These are phyloP conservation scores for Micoletzkya japonica DNA, from an alignment of 2,888 invertebrate genomes.

Conservation along the genomic window DNA sequence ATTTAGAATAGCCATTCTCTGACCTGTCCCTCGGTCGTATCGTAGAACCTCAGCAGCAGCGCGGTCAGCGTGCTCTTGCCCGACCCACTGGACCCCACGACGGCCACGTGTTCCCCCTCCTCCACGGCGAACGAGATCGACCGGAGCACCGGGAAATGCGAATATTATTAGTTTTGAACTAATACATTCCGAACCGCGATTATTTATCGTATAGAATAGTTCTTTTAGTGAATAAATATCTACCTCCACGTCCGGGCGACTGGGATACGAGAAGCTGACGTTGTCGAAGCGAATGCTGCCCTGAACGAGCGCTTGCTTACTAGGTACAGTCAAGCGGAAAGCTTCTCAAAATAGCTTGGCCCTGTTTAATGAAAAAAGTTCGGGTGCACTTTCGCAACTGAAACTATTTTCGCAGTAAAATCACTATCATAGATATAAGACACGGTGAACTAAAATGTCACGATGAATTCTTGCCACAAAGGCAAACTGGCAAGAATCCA, in stretches of 20 bases:
- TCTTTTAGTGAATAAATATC: not conserved
- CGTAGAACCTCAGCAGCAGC: slow-evolving; percentile 57
- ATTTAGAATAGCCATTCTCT: slow-evolving; percentile 7
- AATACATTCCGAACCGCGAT: not conserved
- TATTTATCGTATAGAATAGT: not conserved
- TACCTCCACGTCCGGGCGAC: slow-evolving; percentile 71
- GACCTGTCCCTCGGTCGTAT: slow-evolving; percentile 52
- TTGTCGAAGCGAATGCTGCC: slow-evolving; percentile 72
- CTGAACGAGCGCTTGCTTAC: not conserved
- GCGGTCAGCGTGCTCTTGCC: slow-evolving; percentile 61
- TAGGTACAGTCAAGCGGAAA: too few relatives aligned
- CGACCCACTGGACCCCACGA: slow-evolving; percentile 60
- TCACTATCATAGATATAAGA: too few relatives aligned
- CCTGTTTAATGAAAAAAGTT: too few relatives aligned
- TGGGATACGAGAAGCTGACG: slow-evolving; percentile 82
- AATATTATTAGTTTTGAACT: not conserved
- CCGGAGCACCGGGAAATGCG: slow-evolving; percentile 43
- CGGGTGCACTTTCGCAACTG: too few relatives aligned
- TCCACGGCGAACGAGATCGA: slow-evolving; percentile 49
- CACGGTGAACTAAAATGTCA: too few relatives aligned
- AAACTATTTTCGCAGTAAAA: too few relatives aligned
- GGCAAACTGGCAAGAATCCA: too few relatives aligned
- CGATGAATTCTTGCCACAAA: too few relatives aligned
- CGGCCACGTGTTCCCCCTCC: slow-evolving; percentile 60
- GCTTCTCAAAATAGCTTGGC: too few relatives aligned